Evolutionary conservation across 2,888 invertebrate genomes (phyloP), one percentile per base, ranked within the genome.

Genomic region (Blera fallax): DNA sequence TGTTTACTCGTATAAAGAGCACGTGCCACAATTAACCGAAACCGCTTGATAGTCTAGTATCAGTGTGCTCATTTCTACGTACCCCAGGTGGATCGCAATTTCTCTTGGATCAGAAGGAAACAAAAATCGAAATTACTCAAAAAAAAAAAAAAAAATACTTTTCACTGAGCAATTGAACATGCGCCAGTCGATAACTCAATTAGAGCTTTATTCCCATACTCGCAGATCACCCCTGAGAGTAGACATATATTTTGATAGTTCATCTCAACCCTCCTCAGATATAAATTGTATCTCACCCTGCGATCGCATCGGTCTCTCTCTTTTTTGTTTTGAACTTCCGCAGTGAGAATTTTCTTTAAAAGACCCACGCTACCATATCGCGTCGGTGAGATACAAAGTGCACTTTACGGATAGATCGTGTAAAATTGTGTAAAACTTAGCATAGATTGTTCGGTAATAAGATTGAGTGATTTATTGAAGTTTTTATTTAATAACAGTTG

Each of bases 101-200:
- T 56, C 8, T n/a, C 34, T 81, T 21, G 32, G 62, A 37, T 67
- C 32, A 43, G 29, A 6, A n/a, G n/a, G n/a, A n/a, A 8, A 16
- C 29, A 11, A 74, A 40, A 60, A 43, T 3, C 8, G 34, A 58
- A 72, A 54, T 40, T 11, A 81, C 72, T 82, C 82, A 64, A 78
- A 50, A 24, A 34, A 16, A 10, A 32, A 69, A 77, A 64, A 78
- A 50, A 24, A 34, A 16, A 10, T 43, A 69, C 27, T 62, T 45
- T 43, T 10, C 43, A 43, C 62, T 70, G 37, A 70, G 29, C 65
- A 72, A 43, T 67, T 45, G 67, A 62, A 69, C 84, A 80, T 84
- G 84, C 84, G 84, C 84, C 84, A 62, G 48, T 45, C 56, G 73
- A 73, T 74, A 70, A 70, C 84, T 80, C 74, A 80, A 80, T 74